Percentiles rank a stretch among this genome's conserved stretches.
Evolutionary conservation across 2,888 invertebrate species (phyloP).

Genomic region (Aleiodes leptofemur): DNA sequence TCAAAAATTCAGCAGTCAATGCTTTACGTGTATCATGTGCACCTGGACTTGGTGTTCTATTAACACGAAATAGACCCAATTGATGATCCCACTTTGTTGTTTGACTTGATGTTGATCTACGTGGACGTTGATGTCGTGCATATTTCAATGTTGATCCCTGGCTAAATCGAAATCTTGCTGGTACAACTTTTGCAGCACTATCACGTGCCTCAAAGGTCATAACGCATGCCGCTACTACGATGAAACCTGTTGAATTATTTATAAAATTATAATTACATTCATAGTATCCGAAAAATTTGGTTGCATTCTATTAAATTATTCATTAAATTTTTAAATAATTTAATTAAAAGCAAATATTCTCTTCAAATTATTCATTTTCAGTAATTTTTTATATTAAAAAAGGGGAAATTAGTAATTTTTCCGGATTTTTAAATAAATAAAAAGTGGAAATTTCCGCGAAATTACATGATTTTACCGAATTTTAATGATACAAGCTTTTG

Average conservation of each 20-base stretch:
- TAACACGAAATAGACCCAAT: conserved; percentile 80
- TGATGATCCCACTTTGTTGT: conserved; percentile 81
- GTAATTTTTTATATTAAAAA: too few species aligned
- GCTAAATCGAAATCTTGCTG: conserved; percentile 80
- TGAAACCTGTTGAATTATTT: conserved; percentile 82
- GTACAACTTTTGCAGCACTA: conserved; percentile 93
- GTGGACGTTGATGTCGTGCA: conserved; percentile 70
- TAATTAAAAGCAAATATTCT: too few species aligned
- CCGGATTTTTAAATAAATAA: too few species aligned
- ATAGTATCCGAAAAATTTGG: too few species aligned
- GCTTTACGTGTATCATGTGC: conserved; percentile 70
- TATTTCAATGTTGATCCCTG: conserved; percentile 66
- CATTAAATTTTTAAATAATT: too few species aligned
- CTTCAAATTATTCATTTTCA: too few species aligned
- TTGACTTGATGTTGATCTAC: conserved; percentile 76
- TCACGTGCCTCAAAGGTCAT: conserved; percentile 99
- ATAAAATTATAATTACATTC: neutral
- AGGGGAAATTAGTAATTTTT: too few species aligned
- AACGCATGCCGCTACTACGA: conserved; percentile 97
- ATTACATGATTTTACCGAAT: neutral
- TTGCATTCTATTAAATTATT: neutral
- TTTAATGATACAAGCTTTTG: neutral
- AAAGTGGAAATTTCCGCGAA: neutral
- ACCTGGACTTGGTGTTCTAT: conserved; percentile 77
- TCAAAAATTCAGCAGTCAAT: conserved; percentile 71